A percentile compares a stretch with the other conserved stretches of the same genome.
phyloP scores from a whole-genome alignment of 2,888 invertebrate species.

The Pristionchus arcanus region DNA sequence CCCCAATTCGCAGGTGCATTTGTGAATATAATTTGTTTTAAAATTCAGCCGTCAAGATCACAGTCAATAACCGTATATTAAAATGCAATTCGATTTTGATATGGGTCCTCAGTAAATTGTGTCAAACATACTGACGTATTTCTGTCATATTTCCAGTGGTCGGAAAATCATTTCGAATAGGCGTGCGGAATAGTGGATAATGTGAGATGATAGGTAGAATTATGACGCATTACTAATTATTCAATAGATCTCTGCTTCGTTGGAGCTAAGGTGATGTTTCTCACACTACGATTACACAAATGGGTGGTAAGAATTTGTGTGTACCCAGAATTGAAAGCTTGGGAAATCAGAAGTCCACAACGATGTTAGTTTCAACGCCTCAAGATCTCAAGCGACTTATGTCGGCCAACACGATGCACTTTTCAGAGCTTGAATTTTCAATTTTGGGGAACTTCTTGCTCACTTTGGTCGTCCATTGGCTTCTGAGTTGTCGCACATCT shows the following conservation, averaged over 20 bases:
- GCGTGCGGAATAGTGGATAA: neutral
- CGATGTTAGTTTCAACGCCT: neutral
- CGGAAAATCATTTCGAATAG: neutral
- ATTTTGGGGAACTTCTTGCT: neutral
- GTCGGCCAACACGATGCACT: neutral
- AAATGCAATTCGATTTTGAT: neutral
- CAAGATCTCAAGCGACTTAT: neutral
- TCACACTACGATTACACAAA: neutral
- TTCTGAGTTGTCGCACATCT: conserved; percentile 21
- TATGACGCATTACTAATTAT: neutral
- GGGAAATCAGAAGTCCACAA: neutral
- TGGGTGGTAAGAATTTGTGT: neutral
- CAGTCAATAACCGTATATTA: neutral
- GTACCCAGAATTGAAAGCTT: neutral
- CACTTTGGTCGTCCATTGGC: neutral
- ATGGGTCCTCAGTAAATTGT: neutral
- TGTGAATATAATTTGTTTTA: neutral
- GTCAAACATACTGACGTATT: neutral
- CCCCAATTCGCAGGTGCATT: neutral
- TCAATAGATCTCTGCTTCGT: neutral
- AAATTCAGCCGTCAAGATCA: neutral
- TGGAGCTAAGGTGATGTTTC: neutral
- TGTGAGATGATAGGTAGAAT: neutral
- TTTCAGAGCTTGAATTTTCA: neutral
- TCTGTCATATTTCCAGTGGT: neutral